Percentiles rank a stretch among this genome's conserved stretches.
Evolutionary conservation across 2,113 vertebrate genomes (phyloP).

Genomic region (Carettochelys insculpta): DNA sequence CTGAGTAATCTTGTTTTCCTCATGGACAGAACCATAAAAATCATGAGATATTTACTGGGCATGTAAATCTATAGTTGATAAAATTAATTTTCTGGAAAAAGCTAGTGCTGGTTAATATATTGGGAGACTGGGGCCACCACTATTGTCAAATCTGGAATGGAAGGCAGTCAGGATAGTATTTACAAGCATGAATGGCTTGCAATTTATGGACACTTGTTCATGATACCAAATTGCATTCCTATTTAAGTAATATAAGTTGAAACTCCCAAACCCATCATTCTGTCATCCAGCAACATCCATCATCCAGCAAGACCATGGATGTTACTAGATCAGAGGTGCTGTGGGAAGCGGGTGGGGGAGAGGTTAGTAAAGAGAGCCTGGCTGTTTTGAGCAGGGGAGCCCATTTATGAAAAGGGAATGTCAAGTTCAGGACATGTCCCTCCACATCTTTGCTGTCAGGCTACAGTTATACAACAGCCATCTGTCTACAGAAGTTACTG

Average conservation of each 20-base stretch:
- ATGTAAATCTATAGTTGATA: not conserved
- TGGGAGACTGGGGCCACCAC: not conserved
- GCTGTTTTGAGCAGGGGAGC: too few species aligned
- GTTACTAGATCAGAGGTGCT: too few species aligned
- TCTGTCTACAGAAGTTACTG: too few species aligned
- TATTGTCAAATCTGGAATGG: not conserved
- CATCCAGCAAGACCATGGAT: too few species aligned
- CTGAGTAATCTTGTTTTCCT: not conserved
- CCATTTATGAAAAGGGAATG: too few species aligned
- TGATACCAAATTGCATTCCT: accelerated
- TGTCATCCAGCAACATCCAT: too few species aligned
- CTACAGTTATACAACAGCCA: too few species aligned
- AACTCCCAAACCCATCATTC: too few species aligned
- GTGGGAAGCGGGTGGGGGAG: too few species aligned
- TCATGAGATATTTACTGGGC: not conserved
- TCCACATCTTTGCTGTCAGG: too few species aligned
- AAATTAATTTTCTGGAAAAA: not conserved
- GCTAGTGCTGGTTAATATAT: not conserved
- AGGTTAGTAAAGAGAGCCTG: too few species aligned
- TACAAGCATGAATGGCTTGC: not conserved
- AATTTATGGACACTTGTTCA: not conserved
- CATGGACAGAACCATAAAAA: not conserved
- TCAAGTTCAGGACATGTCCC: too few species aligned
- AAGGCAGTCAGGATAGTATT: not conserved
- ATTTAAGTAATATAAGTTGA: not conserved